Evolutionary conservation across 1,140 invertebrate species (phyloP).

Genomic region (Lycorma delicatula): DNA sequence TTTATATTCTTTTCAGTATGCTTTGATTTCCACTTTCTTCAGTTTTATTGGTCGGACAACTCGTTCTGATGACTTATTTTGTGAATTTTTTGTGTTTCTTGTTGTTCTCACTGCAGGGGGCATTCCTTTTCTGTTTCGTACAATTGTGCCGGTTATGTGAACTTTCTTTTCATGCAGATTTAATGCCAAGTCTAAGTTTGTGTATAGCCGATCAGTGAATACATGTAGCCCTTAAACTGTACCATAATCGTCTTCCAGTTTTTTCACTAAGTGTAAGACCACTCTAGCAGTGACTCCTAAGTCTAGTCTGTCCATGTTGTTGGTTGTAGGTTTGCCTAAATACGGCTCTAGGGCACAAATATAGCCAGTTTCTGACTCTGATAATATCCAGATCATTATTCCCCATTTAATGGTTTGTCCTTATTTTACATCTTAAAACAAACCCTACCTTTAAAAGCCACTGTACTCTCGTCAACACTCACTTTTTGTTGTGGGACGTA

Average conservation of each 20-base stretch:
- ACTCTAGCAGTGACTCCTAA: conserved; percentile 5
- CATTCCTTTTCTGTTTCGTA: background rate
- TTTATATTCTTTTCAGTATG: background rate
- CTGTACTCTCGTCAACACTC: too few species aligned
- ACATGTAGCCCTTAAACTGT: conserved; percentile 11
- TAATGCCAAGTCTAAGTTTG: conserved; percentile 4
- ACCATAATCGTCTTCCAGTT: background rate
- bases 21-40: conserved; percentile 9
- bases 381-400: conserved; percentile 5
- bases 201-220: conserved; percentile 6
- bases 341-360: conserved; percentile 12
- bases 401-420: too few species aligned
- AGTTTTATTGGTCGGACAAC: background rate
- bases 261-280: conserved; percentile 6
- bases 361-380: conserved; percentile 1
- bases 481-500: too few species aligned
- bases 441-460: conserved; percentile 13
- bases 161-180: background rate
- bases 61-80: too few species aligned
- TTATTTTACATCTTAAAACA: conserved; percentile 12
- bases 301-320: background rate
- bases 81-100: conserved; percentile 2
- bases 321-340: background rate
- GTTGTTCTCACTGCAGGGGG: conserved; percentile 4
- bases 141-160: conserved; percentile 8